Base-by-base conservation (phyloP, 2,113 vertebrate species). In the Eulemur macaco region DNA sequence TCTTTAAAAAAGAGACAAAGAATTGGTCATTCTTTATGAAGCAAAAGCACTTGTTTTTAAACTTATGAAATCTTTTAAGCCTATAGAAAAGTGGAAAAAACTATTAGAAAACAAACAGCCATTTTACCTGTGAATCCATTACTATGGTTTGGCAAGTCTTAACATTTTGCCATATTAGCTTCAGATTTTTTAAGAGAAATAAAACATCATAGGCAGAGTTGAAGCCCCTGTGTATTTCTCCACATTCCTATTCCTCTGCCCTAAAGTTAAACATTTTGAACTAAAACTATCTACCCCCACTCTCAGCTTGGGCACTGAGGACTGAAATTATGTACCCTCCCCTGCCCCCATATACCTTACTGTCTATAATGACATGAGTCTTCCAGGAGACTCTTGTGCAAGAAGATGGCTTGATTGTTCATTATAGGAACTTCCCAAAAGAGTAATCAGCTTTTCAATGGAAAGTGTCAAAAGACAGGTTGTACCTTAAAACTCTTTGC, bases 1-100 rank as follows among this genome's bases (percentile, higher is more conserved):
- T 68, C 56, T 94, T 17, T 47, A 1, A 52, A n/a, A 85, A 29
- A 84, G 47, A 87, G 34, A 87, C 25, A 77, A 77, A 76, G 12
- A 81, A 68, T 63, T 42, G 10, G 34, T 77, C 68, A 63, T 63
- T 71, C n/a, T 89, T 89, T 83, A 87, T 66, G 31, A 86, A 86
- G 27, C 50, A 95, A 69, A 58, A 74, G 3, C 50, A 88, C 23
- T 52, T 82, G 42, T 82, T 90, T 71, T 10, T 8, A 12, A 95
- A 85, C 27, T 86, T 91, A 64, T 69, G 37, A 83, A 95, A 50
- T 78, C n/a, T 68, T 64, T 94, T 89, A 94, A 81, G 31, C 31
- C 60, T 90, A 78, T 25, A 95, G 47, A 73, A 73, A 90, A 64
- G 8, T 69, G 25, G 27, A 86, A 92, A 74, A 23, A 91, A 80